A percentile compares a stretch with the other conserved stretches of the same genome.
Evolutionary conservation across 1,140 invertebrate species (phyloP).

Genomic region (Notospermus geniculatus): DNA sequence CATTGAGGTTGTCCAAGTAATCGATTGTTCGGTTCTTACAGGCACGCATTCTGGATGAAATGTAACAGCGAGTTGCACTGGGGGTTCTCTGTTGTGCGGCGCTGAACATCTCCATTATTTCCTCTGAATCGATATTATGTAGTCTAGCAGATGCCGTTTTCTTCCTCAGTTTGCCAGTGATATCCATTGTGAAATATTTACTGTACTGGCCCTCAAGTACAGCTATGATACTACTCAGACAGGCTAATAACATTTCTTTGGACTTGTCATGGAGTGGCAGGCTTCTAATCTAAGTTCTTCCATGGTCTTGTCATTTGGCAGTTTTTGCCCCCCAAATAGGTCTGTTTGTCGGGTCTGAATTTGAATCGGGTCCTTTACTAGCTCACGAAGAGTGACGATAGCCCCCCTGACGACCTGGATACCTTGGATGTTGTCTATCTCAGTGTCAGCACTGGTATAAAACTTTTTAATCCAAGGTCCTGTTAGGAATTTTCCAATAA

Average conservation of each 20-base stretch:
- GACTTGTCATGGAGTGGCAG: neutral
- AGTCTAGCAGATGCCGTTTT: slow-evolving; percentile 12
- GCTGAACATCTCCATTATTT: slow-evolving; percentile 15
- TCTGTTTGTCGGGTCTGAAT: neutral
- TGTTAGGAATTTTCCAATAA: no score
- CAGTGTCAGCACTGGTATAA: no score
- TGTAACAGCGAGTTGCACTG: slow-evolving; percentile 4
- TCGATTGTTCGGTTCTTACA: slow-evolving; percentile 9
- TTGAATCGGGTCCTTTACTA: neutral
- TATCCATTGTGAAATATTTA: slow-evolving; percentile 2
- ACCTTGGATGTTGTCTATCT: neutral
- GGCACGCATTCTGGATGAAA: slow-evolving; percentile 12
- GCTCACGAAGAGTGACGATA: neutral
- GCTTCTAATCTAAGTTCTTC: neutral
- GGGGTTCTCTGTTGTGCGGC: slow-evolving; percentile 10
- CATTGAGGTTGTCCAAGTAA: slow-evolving; percentile 3
- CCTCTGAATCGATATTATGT: slow-evolving; percentile 15
- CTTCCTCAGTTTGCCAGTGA: slow-evolving; percentile 9
- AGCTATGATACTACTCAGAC: slow-evolving; percentile 2
- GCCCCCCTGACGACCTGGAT: neutral
- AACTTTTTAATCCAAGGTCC: no score
- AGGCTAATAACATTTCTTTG: neutral
- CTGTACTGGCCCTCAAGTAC: slow-evolving; percentile 17
- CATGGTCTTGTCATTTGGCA: neutral
- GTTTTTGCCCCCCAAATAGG: neutral